These are phyloP conservation scores for Prinia subflava DNA, from an alignment of 2,113 vertebrate genomes.

Conservation along the genomic window DNA sequence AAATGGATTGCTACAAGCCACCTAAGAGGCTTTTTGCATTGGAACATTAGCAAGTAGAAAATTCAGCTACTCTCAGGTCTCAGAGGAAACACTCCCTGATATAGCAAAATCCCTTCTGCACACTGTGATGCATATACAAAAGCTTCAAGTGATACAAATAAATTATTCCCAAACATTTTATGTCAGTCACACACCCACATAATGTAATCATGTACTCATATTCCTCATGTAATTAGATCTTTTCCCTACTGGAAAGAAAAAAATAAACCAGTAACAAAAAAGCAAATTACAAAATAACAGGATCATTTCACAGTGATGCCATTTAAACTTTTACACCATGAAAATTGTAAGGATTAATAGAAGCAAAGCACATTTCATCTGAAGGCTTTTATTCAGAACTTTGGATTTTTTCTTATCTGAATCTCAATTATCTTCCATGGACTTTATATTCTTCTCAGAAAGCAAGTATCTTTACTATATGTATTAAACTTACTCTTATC, in stretches of 20 bases:
- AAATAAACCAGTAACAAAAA: background rate
- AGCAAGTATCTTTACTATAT: background rate
- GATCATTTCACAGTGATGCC: background rate
- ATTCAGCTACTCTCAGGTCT: background rate
- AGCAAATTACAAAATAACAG: background rate
- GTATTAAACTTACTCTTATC: background rate
- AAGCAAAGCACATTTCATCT: background rate
- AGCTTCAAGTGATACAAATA: background rate
- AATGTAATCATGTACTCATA: background rate
- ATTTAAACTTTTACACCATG: background rate
- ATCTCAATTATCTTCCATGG: background rate
- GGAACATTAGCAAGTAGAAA: background rate
- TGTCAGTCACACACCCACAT: background rate
- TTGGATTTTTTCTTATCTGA: background rate
- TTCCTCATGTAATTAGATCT: background rate
- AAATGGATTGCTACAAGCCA: background rate
- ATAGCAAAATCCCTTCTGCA: background rate
- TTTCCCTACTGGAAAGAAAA: background rate
- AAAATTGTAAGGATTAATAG: background rate
- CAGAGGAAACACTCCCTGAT: background rate
- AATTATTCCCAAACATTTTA: background rate
- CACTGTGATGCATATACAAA: background rate
- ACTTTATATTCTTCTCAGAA: background rate
- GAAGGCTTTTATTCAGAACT: slow-evolving; percentile 13
- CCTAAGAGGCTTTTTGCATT: background rate